These are phyloP conservation scores for Danio jaintianensis DNA, from an alignment of 2,797 vertebrate species.

Conservation along the genomic window DNA sequence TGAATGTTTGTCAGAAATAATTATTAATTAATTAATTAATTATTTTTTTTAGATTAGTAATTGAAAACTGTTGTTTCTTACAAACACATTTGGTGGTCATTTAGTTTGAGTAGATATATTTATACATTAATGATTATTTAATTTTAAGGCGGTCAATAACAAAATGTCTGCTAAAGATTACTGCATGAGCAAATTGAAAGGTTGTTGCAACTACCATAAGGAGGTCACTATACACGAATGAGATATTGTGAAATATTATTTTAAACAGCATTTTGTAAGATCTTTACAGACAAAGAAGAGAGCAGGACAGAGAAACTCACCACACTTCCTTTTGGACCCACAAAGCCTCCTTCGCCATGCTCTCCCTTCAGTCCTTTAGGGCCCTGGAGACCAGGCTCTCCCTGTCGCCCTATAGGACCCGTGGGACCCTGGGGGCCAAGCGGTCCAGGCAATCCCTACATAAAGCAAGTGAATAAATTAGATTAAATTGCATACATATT, in stretches of 20 bases:
- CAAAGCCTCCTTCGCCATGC: constrained; percentile 78
- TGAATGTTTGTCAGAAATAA: background rate
- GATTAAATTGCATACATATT: background rate
- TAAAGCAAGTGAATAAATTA: background rate
- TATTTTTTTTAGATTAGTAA: no score
- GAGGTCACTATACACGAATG: background rate
- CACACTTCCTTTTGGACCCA: constrained; percentile 88
- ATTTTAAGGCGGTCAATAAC: background rate
- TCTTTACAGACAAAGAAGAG: background rate
- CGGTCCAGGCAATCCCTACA: constrained; percentile 87
- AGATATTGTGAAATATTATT: background rate
- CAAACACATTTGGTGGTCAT: background rate
- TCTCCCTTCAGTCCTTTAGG: constrained; percentile 92
- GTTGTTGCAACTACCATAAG: background rate
- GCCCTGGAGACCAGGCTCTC: constrained; percentile 87
- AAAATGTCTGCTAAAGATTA: background rate
- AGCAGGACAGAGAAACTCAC: constrained; percentile 71
- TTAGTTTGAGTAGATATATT: background rate
- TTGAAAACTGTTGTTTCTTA: background rate
- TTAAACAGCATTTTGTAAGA: background rate
- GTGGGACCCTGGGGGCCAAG: constrained; percentile 84
- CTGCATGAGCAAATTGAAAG: background rate
- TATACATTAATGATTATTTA: background rate
- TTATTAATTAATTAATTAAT: no score
- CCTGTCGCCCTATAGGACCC: constrained; percentile 86